Evolutionary conservation across 1,140 invertebrate species (phyloP), one percentile per base, ranked within the genome.

Genomic region (Diprion similis): DNA sequence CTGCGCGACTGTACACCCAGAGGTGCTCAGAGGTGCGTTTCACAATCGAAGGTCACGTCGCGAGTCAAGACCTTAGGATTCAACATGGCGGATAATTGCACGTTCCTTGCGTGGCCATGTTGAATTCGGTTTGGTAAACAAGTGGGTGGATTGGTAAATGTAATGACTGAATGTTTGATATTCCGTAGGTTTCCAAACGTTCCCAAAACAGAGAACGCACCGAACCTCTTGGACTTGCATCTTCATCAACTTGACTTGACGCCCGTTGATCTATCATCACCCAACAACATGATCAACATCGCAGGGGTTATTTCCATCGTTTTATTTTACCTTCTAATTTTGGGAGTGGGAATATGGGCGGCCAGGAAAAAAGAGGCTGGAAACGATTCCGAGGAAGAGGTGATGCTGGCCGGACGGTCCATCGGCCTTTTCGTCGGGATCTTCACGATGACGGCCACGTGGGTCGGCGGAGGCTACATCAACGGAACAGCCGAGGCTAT

Each of bases 401-500:
- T 99, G 15, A 99, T 99, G 97, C 86, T 99, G 79, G 98, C 98
- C 0, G 97, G 97, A 1, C 90, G 98, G 68, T 98, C 96, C 81
- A 99, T 99, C 79, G 97, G 98, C 7, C 89, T 98, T 4, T 96
- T 99, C 80, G 97, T 99, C 65, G 98, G 98, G 18, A 97, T 98
- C 75, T 99, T 99, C 81, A 99, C 98, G 15, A 99, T 99, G 98
- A 99, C 98, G 94, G 98, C 98, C 18, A 99, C 97, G 18, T 99
- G 98, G 98, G 98, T 99, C 15, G 98, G 98, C 72, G 98, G 98
- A 48, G 98, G 97, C 46, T 99, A 99, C 89, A 99, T 99, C 83
- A 99, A 99, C 86, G 98, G 98, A 75, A 99, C 98, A 68, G 97
- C 98, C 2, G 98, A 99, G 89, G 95, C 94, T 7, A 96, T 99